Evolutionary conservation across 2,797 vertebrate species (phyloP).

Genomic region (Cercopithecus neglectus): DNA sequence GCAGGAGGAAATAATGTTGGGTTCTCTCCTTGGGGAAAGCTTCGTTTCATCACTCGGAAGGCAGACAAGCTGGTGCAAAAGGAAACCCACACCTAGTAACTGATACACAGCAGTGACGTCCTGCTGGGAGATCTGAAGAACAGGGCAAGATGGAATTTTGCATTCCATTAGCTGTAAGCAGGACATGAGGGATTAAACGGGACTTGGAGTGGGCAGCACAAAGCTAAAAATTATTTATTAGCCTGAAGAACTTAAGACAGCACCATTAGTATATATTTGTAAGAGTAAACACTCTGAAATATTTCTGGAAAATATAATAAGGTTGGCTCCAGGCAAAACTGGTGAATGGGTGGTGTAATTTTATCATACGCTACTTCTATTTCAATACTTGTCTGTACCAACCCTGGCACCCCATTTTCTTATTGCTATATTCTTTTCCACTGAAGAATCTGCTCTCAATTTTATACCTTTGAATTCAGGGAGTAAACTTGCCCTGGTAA

Average conservation of each 20-base stretch:
- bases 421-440: not conserved
- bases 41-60: slow-evolving; percentile 59
- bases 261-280: not conserved
- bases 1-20: slow-evolving; percentile 45
- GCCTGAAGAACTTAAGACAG: not conserved
- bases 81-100: slow-evolving; percentile 75
- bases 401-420: not conserved
- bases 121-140: slow-evolving; percentile 52
- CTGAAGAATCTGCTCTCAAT: not conserved
- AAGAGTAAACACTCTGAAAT: not conserved
- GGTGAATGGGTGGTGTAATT: not conserved
- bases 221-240: slow-evolving; percentile 43
- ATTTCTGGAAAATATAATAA: slow-evolving; percentile 29
- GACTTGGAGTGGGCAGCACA: slow-evolving; percentile 18
- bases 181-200: slow-evolving; percentile 66
- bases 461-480: slow-evolving; percentile 15
- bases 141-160: slow-evolving; percentile 55
- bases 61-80: slow-evolving; percentile 68
- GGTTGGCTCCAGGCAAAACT: not conserved
- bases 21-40: slow-evolving; percentile 60
- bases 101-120: slow-evolving; percentile 55
- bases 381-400: not conserved
- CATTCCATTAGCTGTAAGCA: slow-evolving; percentile 66
- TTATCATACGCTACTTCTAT: not conserved
- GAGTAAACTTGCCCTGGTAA: not conserved